These are phyloP conservation scores for Bolinopsis microptera DNA, from an alignment of 37 sponge, comb jelly and placozoan species.

Conservation along the genomic window DNA sequence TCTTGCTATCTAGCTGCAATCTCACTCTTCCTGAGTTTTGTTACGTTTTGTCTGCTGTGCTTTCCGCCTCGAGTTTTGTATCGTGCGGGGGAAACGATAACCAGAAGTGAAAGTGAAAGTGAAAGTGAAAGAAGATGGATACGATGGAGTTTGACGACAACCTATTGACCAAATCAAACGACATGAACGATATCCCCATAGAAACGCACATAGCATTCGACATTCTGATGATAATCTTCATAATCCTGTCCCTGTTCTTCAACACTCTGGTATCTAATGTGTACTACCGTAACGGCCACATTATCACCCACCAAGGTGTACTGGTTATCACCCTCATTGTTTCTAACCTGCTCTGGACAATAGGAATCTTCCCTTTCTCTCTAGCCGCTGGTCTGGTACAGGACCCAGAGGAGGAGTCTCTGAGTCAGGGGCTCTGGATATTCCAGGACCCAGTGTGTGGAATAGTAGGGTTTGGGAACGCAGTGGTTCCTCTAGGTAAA, in stretches of 20 bases:
- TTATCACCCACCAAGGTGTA: conserved; percentile 44
- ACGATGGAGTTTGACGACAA: background rate
- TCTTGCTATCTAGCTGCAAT: background rate
- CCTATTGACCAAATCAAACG: background rate
- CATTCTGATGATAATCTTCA: conserved; percentile 12
- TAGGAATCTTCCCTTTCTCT: conserved; percentile 62
- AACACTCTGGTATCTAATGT: conserved; percentile 33
- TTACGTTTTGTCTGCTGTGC: too few relatives aligned
- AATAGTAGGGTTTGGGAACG: conserved; percentile 63
- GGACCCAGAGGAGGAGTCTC: conserved; percentile 33
- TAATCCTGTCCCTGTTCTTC: conserved; percentile 21
- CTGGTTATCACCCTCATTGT: conserved; percentile 13
- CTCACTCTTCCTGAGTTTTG: too few relatives aligned
- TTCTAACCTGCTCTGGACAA: conserved; percentile 53
- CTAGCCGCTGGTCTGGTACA: conserved; percentile 13
- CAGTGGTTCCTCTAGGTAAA: conserved; percentile 36
- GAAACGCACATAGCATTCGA: conserved; percentile 45
- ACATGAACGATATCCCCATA: conserved; percentile 61
- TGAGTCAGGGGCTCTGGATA: conserved; percentile 64
- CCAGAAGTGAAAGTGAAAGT: background rate
- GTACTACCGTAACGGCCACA: conserved; percentile 57
- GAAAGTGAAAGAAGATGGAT: background rate
- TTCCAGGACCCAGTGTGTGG: conserved; percentile 65
- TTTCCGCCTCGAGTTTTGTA: too few relatives aligned
- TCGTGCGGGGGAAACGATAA: too few relatives aligned